Evolutionary conservation across 2,888 invertebrate species (phyloP).

Genomic region (Herminia tarsipennalis): DNA sequence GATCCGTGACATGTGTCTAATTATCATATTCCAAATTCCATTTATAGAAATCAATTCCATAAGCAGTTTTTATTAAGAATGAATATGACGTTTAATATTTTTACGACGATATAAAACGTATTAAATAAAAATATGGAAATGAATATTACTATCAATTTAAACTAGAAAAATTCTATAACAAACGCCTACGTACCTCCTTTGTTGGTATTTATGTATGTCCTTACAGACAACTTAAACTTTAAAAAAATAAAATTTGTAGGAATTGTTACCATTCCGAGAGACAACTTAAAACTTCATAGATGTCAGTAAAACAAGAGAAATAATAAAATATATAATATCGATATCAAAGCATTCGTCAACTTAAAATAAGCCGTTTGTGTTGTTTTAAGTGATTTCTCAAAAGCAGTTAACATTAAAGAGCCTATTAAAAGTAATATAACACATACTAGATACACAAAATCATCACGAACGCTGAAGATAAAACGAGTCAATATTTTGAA

Average conservation of each 20-base stretch:
- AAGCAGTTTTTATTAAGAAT: constrained; percentile 18
- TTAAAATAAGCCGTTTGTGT: neutral
- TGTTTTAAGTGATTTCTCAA: neutral
- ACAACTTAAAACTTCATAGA: no score
- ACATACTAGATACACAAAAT: constrained; percentile 16
- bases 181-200: constrained; percentile 19
- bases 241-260: neutral
- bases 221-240: neutral
- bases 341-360: no score
- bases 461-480: constrained; percentile 28
- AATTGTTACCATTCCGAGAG: no score
- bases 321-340: no score
- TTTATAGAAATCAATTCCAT: constrained; percentile 16
- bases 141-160: constrained; percentile 8
- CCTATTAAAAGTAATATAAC: constrained; percentile 1
- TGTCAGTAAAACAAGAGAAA: no score
- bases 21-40: constrained; percentile 15
- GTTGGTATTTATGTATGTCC: neutral
- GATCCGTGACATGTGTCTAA: constrained; percentile 13
- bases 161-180: constrained; percentile 17
- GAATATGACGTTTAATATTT: constrained; percentile 24
- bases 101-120: constrained; percentile 20
- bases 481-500: constrained; percentile 66
- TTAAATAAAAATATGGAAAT: constrained; percentile 20
- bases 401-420: neutral